Evolutionary conservation across 1,140 invertebrate species (phyloP), one percentile per base, ranked within the genome.

Genomic region (Papilio polyxenes): DNA sequence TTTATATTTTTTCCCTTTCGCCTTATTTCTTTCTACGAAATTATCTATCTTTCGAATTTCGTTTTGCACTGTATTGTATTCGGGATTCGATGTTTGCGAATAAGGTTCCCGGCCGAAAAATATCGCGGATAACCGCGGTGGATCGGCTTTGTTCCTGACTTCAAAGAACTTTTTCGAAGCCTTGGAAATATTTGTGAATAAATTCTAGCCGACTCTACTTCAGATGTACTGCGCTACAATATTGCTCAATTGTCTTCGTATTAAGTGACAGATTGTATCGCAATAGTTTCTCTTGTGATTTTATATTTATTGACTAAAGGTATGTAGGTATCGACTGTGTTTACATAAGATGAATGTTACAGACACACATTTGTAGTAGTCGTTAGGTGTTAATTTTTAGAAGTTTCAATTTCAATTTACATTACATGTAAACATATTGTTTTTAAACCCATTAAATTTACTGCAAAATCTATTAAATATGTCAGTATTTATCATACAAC

Each of bases 1-100:
- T 94, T 94, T 94, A 93, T 94, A 93, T 94, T 93, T 93, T 93
- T 93, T 91, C 90, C 91, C 90, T 92, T 86, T 87, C 91, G 91
- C 88, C 92, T 93, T 94, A 93, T 93, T 92, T 93, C 90, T 92
- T 92, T 92, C 86, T 91, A 83, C 90, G 91, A 94, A 93, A 94
- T 94, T 94, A 94, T 93, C 92, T 94, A 94, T 94, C 91, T 89
- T 93, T 93, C 90, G 93, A 93, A 94, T 91, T 94, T 93, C 91
- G 92, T 92, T 94, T 94, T 92, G 91, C 92, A 93, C 92, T 92
- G 92, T 93, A 94, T 93, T 94, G 92, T 93, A 89, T 94, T 90
- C 88, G 87, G 88, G 87, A 91, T 92, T 90, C 90, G 91, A 91
- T 93, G 92, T 94, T 92, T 93, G 90, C 90, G 93, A 94, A 94